phyloP scores from a whole-genome alignment of 2,113 vertebrate species.

The Scatophagus argus region DNA sequence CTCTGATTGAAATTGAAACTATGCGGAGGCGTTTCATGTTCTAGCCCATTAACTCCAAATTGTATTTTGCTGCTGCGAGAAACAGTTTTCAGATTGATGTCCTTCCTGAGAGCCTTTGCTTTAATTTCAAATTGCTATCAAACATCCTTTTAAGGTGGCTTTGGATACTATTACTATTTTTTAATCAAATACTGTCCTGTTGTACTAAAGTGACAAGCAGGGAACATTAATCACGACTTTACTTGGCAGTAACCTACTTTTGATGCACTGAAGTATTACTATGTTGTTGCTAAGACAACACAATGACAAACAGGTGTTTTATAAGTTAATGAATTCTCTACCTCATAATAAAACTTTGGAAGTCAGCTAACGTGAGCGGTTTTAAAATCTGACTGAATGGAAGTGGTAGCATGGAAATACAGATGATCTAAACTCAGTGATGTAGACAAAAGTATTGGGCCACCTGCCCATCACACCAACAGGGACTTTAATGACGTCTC shows the following conservation, averaged over 20 bases:
- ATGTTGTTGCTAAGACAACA: too few relatives aligned
- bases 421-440: too few relatives aligned
- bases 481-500: too few relatives aligned
- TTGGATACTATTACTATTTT: background rate
- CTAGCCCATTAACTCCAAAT: slow-evolving; percentile 41
- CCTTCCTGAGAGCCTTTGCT: slow-evolving; percentile 2
- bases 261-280: background rate
- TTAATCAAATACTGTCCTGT: background rate
- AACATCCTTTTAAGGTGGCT: slow-evolving; percentile 11
- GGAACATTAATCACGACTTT: background rate
- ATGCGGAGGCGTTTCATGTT: background rate
- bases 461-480: too few relatives aligned
- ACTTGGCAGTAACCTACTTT: background rate
- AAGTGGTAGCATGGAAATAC: too few relatives aligned
- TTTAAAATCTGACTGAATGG: too few relatives aligned
- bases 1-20: slow-evolving; percentile 12
- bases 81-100: slow-evolving; percentile 41
- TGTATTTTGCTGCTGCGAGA: background rate
- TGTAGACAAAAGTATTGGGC: too few relatives aligned
- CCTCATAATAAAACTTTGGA: too few relatives aligned
- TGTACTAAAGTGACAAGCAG: background rate
- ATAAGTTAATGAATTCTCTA: too few relatives aligned
- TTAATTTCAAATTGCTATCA: slow-evolving; percentile 7
- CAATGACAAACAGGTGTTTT: too few relatives aligned
- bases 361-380: too few relatives aligned